These are phyloP conservation scores for Thalassaphorura encarpata DNA, from an alignment of 1,140 invertebrate species.

Conservation along the genomic window DNA sequence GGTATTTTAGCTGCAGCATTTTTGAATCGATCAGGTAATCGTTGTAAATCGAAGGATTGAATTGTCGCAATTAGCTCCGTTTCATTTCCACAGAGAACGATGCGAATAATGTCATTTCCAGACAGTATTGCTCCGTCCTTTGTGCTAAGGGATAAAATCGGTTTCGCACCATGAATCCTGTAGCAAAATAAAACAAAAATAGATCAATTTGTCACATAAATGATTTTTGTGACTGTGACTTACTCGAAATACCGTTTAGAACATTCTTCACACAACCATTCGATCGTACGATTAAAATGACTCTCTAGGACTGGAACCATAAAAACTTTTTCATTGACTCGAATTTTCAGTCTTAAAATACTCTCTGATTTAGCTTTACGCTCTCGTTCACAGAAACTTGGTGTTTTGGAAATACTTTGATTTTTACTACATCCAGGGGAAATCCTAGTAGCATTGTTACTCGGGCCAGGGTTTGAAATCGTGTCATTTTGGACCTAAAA, in stretches of 20 bases:
- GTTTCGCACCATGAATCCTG: slow-evolving; percentile 13
- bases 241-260: slow-evolving; percentile 18
- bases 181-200: background rate
- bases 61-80: slow-evolving; percentile 21
- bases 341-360: slow-evolving; percentile 15
- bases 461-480: no score
- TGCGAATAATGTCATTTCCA: slow-evolving; percentile 17
- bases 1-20: background rate
- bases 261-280: slow-evolving; percentile 26
- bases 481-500: no score
- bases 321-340: slow-evolving; percentile 6
- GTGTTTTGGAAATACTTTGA: no score
- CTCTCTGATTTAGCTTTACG: no score
- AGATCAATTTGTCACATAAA: no score
- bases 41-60: slow-evolving; percentile 7
- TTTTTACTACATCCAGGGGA: no score
- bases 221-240: no score
- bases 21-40: slow-evolving; percentile 11
- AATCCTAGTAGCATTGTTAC: no score
- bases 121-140: slow-evolving; percentile 25
- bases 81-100: slow-evolving; percentile 12
- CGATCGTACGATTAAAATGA: slow-evolving; percentile 13
- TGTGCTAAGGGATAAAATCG: slow-evolving; percentile 15
- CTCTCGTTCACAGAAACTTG: no score
- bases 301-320: slow-evolving; percentile 17